Base-by-base conservation (phyloP, 1,140 invertebrate species). In the Physella acuta region DNA sequence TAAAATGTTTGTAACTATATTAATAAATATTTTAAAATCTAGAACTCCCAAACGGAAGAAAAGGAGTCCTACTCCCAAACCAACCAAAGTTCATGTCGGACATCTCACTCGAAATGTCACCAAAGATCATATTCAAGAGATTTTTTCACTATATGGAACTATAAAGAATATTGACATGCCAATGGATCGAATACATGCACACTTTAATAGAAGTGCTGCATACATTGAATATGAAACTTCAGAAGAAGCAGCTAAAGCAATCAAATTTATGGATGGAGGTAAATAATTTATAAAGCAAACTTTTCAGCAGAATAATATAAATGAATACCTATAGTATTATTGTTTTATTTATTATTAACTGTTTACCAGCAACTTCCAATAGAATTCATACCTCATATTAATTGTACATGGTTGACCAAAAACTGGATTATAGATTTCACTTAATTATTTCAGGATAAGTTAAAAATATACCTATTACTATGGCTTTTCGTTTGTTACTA, bases 231-330 rank as follows among this genome's bases (percentile, higher is more conserved):
- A 93, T 86, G 91, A 91, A 74, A 96, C 90, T 69, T 86, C 94
- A 0, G 95, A 98, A 78, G 95, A 98, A 85, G 96, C 96, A 37
- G 95, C 98, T 85, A 96, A 96, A 87, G 97, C 97, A 0, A 94
- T 98, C 90, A 98, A 98, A 85, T 94, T 98, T 78, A 99, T 99
- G 97, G 95, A 99, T 87, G 97, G 97, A 84, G 97, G 93, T 89
- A 87, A 80, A n/a, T n/a, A n/a, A n/a, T n/a, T n/a, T n/a, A n/a
- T n/a, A n/a, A n/a, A n/a, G n/a, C n/a, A n/a, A n/a, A n/a, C n/a
- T n/a, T n/a, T n/a, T n/a, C n/a, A n/a, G n/a, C n/a, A n/a, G n/a
- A n/a, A n/a, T n/a, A n/a, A n/a, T n/a, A n/a, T n/a, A n/a, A n/a
- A n/a, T n/a, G n/a, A n/a, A n/a, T n/a, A n/a, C n/a, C n/a, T n/a